Evolutionary conservation across 2,113 vertebrate genomes (phyloP).

Genomic region (Ceratotherium simum): DNA sequence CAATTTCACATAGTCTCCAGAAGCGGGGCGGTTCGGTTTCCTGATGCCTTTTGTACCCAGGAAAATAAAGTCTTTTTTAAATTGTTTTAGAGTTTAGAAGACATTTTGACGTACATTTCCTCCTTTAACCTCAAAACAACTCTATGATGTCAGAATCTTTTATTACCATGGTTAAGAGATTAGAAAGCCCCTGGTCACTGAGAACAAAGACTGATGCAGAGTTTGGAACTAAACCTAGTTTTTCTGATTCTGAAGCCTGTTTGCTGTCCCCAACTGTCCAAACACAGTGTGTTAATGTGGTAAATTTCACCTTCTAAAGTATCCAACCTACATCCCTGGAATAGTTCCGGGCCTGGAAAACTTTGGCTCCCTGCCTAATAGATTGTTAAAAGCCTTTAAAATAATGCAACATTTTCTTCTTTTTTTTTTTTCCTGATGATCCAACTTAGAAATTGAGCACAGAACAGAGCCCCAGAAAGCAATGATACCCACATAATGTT

Average conservation of each 20-base stretch:
- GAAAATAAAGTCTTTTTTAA: not conserved
- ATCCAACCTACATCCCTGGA: not conserved
- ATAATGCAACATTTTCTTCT: not conserved
- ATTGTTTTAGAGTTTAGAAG: not conserved
- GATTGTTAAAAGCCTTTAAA: not conserved
- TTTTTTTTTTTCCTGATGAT: not conserved
- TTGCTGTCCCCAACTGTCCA: not conserved
- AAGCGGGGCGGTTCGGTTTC: not conserved
- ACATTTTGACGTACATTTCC: not conserved
- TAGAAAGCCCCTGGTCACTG: not conserved
- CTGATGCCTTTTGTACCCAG: not conserved
- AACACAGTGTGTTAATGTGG: not conserved
- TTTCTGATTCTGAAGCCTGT: constrained; percentile 7
- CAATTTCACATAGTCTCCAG: not conserved
- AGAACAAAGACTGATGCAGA: not conserved
- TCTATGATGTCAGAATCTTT: constrained; percentile 34
- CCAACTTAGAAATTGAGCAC: not conserved
- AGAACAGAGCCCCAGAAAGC: not conserved
- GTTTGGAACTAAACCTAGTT: not conserved
- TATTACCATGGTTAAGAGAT: not conserved
- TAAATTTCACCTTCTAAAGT: not conserved
- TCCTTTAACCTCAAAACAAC: constrained; percentile 22
- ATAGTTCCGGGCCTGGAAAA: not conserved
- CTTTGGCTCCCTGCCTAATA: not conserved
- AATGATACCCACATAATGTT: not conserved